Percentiles rank a stretch among this genome's conserved stretches.
Conservation (phyloP, 2,797 vertebrate species). For the Sebastes matsubarae region DNA sequence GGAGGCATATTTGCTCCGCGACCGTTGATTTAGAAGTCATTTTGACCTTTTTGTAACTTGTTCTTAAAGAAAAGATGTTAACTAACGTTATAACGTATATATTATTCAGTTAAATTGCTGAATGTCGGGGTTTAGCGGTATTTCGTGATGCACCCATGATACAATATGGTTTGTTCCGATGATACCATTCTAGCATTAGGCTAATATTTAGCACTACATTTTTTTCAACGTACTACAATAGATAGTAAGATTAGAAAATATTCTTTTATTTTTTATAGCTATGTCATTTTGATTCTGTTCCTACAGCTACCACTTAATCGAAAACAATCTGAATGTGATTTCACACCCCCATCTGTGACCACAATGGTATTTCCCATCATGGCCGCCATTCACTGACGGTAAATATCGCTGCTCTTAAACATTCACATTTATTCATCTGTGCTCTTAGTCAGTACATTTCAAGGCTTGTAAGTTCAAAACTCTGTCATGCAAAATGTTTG, state of each 20-base stretch:
- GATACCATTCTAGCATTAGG: slow-evolving; percentile 47
- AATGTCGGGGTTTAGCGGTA: accelerated
- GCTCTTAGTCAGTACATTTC: accelerated
- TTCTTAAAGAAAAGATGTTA: accelerated
- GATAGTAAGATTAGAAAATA: no score
- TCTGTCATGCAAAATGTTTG: accelerated
- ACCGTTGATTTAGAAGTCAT: accelerated
- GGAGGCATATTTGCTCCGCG: background rate
- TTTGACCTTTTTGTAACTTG: accelerated
- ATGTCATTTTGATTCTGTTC: accelerated
- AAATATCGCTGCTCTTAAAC: slow-evolving; percentile 66
- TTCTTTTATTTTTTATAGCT: no score
- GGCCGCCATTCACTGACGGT: slow-evolving; percentile 78
- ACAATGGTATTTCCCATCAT: slow-evolving; percentile 77
- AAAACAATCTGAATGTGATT: background rate
- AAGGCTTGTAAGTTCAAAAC: background rate
- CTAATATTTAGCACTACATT: no score
- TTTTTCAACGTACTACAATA: no score
- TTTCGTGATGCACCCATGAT: no score
- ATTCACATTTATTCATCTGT: background rate
- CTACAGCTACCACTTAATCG: accelerated
- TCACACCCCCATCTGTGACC: background rate
- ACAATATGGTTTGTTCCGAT: slow-evolving; percentile 54
- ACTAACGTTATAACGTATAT: accelerated
- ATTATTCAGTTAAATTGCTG: accelerated